Evolutionary conservation across 2,888 invertebrate genomes (phyloP).

Genomic region (Agonopterix heracliana): DNA sequence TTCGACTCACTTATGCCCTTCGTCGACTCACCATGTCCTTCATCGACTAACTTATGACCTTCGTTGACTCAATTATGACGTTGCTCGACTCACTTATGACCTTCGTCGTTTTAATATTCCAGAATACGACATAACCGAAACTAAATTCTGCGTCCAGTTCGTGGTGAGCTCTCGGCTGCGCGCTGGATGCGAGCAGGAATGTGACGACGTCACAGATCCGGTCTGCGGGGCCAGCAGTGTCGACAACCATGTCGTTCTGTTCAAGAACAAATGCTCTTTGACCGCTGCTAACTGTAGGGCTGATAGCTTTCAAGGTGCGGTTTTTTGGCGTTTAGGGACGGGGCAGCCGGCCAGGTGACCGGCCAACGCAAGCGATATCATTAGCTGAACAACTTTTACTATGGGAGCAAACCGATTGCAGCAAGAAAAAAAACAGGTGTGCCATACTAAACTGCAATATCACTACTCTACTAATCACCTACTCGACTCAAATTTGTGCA

Average conservation of each 20-base stretch:
- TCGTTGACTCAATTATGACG: no score
- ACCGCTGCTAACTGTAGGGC: constrained; percentile 32
- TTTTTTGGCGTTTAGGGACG: no score
- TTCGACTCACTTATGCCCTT: no score
- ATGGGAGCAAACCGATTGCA: no score
- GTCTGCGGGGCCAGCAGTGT: constrained; percentile 30
- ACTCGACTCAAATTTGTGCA: no score
- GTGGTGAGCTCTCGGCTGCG: constrained; percentile 30
- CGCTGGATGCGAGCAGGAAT: constrained; percentile 25
- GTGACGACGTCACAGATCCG: constrained; percentile 19
- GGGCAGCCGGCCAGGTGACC: not conserved
- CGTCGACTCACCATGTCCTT: no score
- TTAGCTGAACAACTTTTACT: no score
- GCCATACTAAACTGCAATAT: not conserved
- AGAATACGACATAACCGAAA: constrained; percentile 1
- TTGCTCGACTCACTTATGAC: no score
- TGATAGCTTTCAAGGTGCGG: constrained; percentile 24
- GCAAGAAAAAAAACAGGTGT: not conserved
- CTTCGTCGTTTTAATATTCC: no score
- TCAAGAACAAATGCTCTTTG: constrained; percentile 32
- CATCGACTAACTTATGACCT: no score
- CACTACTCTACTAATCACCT: no score
- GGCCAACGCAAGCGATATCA: no score
- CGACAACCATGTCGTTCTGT: constrained; percentile 30
- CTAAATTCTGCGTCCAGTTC: constrained; percentile 31